phyloP scores from a whole-genome alignment of 1,140 invertebrate genomes.

The Aphaenogaster floridana region DNA sequence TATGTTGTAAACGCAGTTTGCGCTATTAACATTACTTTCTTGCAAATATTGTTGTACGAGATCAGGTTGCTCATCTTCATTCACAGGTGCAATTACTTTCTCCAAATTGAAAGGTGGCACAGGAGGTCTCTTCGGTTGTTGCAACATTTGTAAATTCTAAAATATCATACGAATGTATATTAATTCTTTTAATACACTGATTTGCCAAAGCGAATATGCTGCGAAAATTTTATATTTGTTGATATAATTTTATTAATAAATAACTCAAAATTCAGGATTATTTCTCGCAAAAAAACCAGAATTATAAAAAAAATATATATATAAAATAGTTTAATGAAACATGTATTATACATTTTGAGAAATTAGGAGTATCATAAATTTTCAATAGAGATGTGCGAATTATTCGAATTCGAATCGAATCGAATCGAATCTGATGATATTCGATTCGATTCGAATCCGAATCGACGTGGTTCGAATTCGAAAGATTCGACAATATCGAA shows the following conservation, averaged over 20 bases:
- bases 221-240: not conserved
- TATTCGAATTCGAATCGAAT: too few relatives aligned
- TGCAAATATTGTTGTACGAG: slow-evolving; percentile 81
- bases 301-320: not conserved
- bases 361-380: slow-evolving; percentile 2
- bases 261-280: not conserved
- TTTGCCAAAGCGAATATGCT: not conserved
- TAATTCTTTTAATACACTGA: not conserved
- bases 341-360: not conserved
- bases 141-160: slow-evolving; percentile 84
- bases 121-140: slow-evolving; percentile 77
- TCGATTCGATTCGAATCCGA: too few relatives aligned
- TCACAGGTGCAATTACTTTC: slow-evolving; percentile 49
- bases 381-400: too few relatives aligned
- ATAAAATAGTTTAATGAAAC: not conserved
- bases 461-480: too few relatives aligned
- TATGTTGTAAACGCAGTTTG: not conserved
- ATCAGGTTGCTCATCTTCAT: slow-evolving; percentile 69
- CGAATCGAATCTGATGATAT: too few relatives aligned
- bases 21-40: slow-evolving; percentile 67
- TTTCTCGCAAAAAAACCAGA: not conserved
- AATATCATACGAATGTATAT: slow-evolving; percentile 59
- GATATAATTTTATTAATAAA: not conserved
- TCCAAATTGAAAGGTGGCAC: slow-evolving; percentile 76
- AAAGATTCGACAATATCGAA: too few relatives aligned